Percentiles rank a stretch among this genome's conserved stretches.
Conservation (phyloP, 2,113 vertebrate genomes). For the Cyanoderma ruficeps region DNA sequence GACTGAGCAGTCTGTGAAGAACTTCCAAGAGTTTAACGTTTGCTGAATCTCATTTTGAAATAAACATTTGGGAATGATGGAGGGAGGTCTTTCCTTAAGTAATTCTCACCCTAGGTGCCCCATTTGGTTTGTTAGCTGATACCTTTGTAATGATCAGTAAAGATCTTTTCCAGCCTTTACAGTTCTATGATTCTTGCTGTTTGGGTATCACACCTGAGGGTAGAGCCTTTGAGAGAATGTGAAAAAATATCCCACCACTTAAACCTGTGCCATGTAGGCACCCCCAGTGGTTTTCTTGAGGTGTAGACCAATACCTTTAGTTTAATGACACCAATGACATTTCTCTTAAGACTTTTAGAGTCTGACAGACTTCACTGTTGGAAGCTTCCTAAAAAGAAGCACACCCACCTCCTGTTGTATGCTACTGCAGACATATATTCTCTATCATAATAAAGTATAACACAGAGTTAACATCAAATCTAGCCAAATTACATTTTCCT, state of each 20-base stretch:
- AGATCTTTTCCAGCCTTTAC: background rate
- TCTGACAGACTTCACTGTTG: background rate
- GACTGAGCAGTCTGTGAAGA: background rate
- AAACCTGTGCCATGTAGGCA: background rate
- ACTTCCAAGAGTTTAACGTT: background rate
- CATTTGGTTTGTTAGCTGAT: background rate
- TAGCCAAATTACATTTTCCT: background rate
- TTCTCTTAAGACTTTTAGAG: background rate
- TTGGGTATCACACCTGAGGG: background rate
- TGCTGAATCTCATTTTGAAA: background rate
- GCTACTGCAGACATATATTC: background rate
- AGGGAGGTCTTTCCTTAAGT: background rate
- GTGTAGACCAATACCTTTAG: background rate
- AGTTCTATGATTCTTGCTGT: background rate
- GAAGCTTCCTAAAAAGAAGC: background rate
- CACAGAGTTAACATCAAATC: background rate
- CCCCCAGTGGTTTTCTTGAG: rapidly evolving
- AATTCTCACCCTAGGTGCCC: background rate
- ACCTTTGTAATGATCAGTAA: background rate
- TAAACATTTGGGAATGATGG: background rate
- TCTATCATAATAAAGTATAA: background rate
- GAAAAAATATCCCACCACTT: background rate
- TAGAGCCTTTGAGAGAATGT: background rate
- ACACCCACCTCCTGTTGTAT: background rate
- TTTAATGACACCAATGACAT: background rate